These are phyloP conservation scores for Pseudococcus longispinus DNA, from an alignment of 2,888 invertebrate genomes.

Conservation along the genomic window DNA sequence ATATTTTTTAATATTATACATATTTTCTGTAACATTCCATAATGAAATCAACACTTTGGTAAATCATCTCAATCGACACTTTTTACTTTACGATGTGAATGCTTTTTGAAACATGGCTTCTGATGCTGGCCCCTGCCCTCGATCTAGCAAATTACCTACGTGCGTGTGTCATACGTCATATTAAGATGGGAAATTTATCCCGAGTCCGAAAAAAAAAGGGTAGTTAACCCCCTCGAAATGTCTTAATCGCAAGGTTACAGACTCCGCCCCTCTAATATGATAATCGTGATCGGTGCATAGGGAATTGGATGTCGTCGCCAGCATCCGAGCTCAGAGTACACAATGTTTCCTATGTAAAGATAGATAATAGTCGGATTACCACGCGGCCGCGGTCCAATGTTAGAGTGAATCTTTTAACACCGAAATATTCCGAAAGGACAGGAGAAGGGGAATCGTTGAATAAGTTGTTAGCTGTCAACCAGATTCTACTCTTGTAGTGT, in stretches of 20 bases:
- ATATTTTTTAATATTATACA: too few relatives aligned
- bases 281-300: neutral
- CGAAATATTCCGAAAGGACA: constrained; percentile 16
- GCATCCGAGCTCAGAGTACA: too few relatives aligned
- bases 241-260: neutral
- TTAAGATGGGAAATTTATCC: neutral
- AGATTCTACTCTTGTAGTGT: constrained; percentile 52
- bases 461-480: constrained; percentile 57
- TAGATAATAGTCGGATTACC: constrained; percentile 50
- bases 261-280: constrained; percentile 45
- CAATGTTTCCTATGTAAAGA: constrained; percentile 49
- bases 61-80: constrained; percentile 22
- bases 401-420: constrained; percentile 49
- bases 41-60: neutral
- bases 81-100: neutral
- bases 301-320: too few relatives aligned
- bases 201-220: neutral
- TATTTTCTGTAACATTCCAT: neutral
- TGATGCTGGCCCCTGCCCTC: neutral
- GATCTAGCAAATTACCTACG: neutral
- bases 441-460: constrained; percentile 47
- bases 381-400: constrained; percentile 16
- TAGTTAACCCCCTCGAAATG: constrained; percentile 29
- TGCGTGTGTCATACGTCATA: neutral
- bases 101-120: neutral